phyloP scores from a whole-genome alignment of 2,797 vertebrate genomes.

The Poeciliopsis paucimaculata region DNA sequence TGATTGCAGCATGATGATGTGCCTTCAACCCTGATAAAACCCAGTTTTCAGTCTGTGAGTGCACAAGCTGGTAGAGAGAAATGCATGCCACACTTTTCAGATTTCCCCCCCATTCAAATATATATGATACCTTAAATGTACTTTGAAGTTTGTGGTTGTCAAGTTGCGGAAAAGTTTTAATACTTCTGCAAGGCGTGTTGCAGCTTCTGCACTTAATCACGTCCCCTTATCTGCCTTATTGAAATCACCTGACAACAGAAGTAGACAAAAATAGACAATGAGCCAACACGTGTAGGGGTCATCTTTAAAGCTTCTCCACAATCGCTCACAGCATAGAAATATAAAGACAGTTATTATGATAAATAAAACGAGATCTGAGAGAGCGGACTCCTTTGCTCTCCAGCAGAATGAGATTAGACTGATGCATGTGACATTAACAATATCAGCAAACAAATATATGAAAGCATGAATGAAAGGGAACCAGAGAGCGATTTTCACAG shows the following conservation, averaged over 20 bases:
- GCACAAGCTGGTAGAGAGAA: background rate
- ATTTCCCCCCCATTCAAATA: background rate
- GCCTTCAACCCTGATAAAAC: background rate
- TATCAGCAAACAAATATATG: conserved; percentile 79
- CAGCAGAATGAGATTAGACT: conserved; percentile 69
- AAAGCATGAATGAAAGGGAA: conserved; percentile 80
- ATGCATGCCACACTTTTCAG: background rate
- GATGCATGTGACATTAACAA: conserved; percentile 77
- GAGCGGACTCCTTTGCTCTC: conserved; percentile 59
- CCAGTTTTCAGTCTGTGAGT: background rate
- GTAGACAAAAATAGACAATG: conserved; percentile 55
- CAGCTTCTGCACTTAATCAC: background rate
- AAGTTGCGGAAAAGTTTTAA: background rate
- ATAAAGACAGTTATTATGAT: conserved; percentile 63
- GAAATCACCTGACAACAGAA: conserved; percentile 45
- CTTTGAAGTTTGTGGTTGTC: background rate
- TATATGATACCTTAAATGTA: background rate
- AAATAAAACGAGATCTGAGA: conserved; percentile 67
- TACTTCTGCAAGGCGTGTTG: background rate
- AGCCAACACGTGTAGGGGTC: conserved; percentile 51
- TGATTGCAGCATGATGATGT: background rate
- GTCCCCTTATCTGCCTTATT: conserved; percentile 42
- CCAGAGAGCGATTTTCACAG: conserved; percentile 81
- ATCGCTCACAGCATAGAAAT: conserved; percentile 42
- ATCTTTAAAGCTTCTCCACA: conserved; percentile 46